phyloP scores from a whole-genome alignment of 2,888 invertebrate species.

The Beris morrisii region DNA sequence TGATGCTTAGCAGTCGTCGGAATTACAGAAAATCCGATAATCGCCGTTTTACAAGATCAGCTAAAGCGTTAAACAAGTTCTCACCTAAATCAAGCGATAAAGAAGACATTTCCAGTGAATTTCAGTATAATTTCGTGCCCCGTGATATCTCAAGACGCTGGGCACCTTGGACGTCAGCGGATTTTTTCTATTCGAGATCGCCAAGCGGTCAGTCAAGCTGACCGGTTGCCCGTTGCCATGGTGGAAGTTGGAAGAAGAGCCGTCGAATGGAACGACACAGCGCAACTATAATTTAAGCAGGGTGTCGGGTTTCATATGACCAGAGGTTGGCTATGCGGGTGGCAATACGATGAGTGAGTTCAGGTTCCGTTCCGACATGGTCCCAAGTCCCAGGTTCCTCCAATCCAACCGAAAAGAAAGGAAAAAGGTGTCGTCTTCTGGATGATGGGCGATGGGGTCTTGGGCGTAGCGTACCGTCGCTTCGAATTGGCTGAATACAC shows the following conservation, averaged over 20 bases:
- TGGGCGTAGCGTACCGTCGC: slow-evolving; percentile 1
- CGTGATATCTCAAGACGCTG: not conserved
- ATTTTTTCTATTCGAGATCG: too few species aligned
- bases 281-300: slow-evolving; percentile 20
- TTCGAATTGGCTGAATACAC: not conserved
- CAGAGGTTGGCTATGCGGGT: slow-evolving; percentile 27
- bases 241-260: slow-evolving; percentile 1
- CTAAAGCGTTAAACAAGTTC: slow-evolving; percentile 26
- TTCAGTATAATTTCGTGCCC: slow-evolving; percentile 26
- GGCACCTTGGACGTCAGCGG: too few species aligned
- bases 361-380: slow-evolving; percentile 23
- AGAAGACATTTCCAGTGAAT: slow-evolving; percentile 30
- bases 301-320: slow-evolving; percentile 28
- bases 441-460: slow-evolving; percentile 13
- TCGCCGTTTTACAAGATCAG: slow-evolving; percentile 23
- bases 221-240: not conserved
- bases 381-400: slow-evolving; percentile 19
- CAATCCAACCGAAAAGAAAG: slow-evolving; percentile 1
- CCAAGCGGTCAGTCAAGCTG: not conserved
- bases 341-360: slow-evolving; percentile 17
- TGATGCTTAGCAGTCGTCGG: too few species aligned
- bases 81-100: slow-evolving; percentile 29
- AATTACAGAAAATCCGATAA: slow-evolving; percentile 12
- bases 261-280: slow-evolving; percentile 6
- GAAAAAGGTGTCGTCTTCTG: slow-evolving; percentile 20